These are phyloP conservation scores for Scaptomyza cyrtandrae DNA, from an alignment of 2,888 invertebrate species.

Conservation along the genomic window DNA sequence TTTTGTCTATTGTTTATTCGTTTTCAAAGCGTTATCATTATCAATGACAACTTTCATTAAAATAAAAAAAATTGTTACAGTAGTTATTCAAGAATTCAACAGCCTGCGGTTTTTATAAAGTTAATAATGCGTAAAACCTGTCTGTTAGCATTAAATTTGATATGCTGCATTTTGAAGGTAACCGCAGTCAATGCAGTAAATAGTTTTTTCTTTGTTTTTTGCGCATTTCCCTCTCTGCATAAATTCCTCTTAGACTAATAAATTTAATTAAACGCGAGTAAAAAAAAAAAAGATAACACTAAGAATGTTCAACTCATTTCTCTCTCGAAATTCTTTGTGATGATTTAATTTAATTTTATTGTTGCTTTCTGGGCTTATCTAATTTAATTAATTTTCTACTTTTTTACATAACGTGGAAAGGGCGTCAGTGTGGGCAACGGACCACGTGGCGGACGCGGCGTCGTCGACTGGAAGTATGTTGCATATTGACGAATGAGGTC, in stretches of 20 bases:
- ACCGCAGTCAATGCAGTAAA: neutral
- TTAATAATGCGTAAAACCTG: neutral
- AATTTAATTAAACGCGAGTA: slow-evolving; percentile 27
- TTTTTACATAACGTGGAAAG: slow-evolving; percentile 66
- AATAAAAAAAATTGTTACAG: too few species aligned
- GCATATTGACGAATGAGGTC: slow-evolving; percentile 59
- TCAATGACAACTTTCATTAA: too few species aligned
- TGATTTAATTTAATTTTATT: slow-evolving; percentile 55
- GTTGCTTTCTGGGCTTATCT: slow-evolving; percentile 44
- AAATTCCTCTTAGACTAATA: slow-evolving; percentile 20
- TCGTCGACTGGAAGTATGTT: slow-evolving; percentile 67
- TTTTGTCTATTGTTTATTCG: too few species aligned
- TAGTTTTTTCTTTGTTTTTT: neutral
- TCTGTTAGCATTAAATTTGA: neutral
- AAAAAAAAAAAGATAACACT: slow-evolving; percentile 37
- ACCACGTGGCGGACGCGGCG: slow-evolving; percentile 68
- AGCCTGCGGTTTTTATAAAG: too few species aligned
- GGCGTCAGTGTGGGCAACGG: slow-evolving; percentile 77
- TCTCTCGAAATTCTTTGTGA: slow-evolving; percentile 14
- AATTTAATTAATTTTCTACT: slow-evolving; percentile 57
- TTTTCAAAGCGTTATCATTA: too few species aligned
- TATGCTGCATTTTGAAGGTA: neutral
- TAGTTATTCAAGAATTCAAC: too few species aligned
- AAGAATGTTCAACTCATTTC: neutral
- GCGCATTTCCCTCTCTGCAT: slow-evolving; percentile 2